Evolutionary conservation across 2,113 vertebrate genomes (phyloP).

Genomic region (Vicugna pacos): DNA sequence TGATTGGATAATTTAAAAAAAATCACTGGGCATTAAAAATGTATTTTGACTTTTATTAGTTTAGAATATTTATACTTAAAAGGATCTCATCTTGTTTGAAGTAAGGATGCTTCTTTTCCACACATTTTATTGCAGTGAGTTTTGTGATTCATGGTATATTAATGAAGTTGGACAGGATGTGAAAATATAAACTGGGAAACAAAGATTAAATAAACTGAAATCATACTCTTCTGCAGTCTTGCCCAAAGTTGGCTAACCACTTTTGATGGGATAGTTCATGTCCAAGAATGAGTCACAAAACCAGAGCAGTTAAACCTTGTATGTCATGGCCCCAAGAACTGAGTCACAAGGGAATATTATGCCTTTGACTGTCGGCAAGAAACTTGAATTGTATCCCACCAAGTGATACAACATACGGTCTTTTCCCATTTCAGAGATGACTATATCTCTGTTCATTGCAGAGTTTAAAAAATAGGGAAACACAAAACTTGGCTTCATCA

Average conservation of each 20-base stretch:
- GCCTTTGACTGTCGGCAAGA: constrained; percentile 14
- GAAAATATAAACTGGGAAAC: constrained; percentile 73
- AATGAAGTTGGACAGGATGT: constrained; percentile 62
- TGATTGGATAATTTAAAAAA: constrained; percentile 1
- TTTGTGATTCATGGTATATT: constrained; percentile 53
- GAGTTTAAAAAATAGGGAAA: neutral
- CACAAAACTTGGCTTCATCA: neutral
- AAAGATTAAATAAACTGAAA: constrained; percentile 76
- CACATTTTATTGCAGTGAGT: constrained; percentile 23
- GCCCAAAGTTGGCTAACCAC: constrained; percentile 75
- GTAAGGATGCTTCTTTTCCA: constrained; percentile 47
- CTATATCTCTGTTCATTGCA: neutral
- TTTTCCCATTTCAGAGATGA: neutral
- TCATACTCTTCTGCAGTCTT: constrained; percentile 67
- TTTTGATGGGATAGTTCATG: constrained; percentile 53
- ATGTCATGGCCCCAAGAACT: constrained; percentile 31
- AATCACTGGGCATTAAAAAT: constrained; percentile 12
- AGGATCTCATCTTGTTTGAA: constrained; percentile 52
- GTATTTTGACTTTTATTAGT: constrained; percentile 60
- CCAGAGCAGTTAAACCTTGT: neutral
- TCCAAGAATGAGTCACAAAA: constrained; percentile 69
- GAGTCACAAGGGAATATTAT: neutral
- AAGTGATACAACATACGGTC: neutral
- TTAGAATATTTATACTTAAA: constrained; percentile 67
- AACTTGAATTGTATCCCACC: neutral